Conservation (phyloP, 2,888 invertebrate species). For the Drosophila barbarae region DNA sequence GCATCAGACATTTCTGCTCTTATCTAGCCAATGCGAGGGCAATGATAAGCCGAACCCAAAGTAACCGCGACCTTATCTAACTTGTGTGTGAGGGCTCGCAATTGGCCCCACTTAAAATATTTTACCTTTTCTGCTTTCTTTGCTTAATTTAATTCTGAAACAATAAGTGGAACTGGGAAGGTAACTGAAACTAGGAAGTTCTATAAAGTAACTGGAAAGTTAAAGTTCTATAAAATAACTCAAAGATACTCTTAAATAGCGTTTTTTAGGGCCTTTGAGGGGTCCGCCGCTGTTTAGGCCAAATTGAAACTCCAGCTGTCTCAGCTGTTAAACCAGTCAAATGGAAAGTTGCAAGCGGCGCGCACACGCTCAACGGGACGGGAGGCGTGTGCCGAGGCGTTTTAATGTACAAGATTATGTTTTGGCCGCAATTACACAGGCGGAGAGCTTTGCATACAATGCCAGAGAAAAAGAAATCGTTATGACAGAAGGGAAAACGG, state of each 20-base stretch:
- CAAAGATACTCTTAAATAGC: neutral
- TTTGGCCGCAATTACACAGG: conserved; percentile 40
- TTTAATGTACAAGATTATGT: conserved; percentile 28
- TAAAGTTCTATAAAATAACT: neutral
- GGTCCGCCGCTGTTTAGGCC: conserved; percentile 27
- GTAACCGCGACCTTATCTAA: conserved; percentile 17
- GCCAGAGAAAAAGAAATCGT: conserved; percentile 23
- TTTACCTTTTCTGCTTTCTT: neutral
- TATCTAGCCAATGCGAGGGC: conserved; percentile 14
- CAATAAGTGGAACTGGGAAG: neutral
- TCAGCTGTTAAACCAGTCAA: conserved; percentile 32
- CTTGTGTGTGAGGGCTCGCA: neutral
- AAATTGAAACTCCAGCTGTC: conserved; percentile 33
- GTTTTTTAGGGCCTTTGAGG: conserved; percentile 6
- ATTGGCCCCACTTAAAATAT: neutral
- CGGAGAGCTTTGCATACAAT: conserved; percentile 24
- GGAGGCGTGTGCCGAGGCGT: conserved; percentile 44
- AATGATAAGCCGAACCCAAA: conserved; percentile 18
- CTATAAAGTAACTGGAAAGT: neutral
- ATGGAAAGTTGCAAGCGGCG: conserved; percentile 55
- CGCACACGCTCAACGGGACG: conserved; percentile 21
- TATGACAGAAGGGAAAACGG: conserved; percentile 14
- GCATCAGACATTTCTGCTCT: conserved; percentile 19
- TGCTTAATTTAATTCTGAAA: neutral
- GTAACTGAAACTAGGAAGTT: neutral